phyloP scores from a whole-genome alignment of 2,888 invertebrate species.

The Aethes cnicana region DNA sequence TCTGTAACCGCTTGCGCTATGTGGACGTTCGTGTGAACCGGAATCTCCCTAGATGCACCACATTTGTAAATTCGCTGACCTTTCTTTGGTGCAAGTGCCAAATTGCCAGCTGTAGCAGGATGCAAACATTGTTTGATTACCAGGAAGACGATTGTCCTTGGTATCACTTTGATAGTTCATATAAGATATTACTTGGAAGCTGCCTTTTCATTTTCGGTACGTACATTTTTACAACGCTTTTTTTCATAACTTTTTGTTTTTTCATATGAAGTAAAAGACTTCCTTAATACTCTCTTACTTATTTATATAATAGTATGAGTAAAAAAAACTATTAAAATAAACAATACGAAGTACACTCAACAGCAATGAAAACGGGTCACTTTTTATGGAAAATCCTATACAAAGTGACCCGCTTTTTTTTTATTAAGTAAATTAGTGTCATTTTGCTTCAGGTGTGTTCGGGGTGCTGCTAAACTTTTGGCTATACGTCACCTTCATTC shows the following conservation, averaged over 20 bases:
- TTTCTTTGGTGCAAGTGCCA: constrained; percentile 52
- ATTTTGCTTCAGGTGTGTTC: constrained; percentile 68
- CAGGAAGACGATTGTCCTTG: constrained; percentile 77
- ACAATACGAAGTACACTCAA: too few species aligned
- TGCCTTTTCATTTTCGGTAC: constrained; percentile 80
- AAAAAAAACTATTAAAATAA: too few species aligned
- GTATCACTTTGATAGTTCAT: constrained; percentile 80
- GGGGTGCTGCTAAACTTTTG: constrained; percentile 81
- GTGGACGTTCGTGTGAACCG: constrained; percentile 62
- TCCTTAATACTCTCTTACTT: too few species aligned
- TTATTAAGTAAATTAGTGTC: too few species aligned
- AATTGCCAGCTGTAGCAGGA: constrained; percentile 44
- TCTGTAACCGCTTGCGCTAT: constrained; percentile 61
- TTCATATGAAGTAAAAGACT: too few species aligned
- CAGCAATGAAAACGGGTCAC: too few species aligned
- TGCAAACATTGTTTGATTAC: constrained; percentile 64
- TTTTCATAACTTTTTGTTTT: too few species aligned
- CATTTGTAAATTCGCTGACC: constrained; percentile 39
- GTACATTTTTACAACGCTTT: constrained; percentile 42
- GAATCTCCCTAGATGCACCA: constrained; percentile 53
- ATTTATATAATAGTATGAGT: too few species aligned
- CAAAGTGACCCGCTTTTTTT: too few species aligned
- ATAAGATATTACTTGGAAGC: constrained; percentile 76
- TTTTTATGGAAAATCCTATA: too few species aligned
- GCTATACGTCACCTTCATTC: constrained; percentile 80